Evolutionary conservation across 64 coral and sea anemone species (phyloP), one percentile per base, ranked within the genome.

Genomic region (Hydrozoanthus tunicans): DNA sequence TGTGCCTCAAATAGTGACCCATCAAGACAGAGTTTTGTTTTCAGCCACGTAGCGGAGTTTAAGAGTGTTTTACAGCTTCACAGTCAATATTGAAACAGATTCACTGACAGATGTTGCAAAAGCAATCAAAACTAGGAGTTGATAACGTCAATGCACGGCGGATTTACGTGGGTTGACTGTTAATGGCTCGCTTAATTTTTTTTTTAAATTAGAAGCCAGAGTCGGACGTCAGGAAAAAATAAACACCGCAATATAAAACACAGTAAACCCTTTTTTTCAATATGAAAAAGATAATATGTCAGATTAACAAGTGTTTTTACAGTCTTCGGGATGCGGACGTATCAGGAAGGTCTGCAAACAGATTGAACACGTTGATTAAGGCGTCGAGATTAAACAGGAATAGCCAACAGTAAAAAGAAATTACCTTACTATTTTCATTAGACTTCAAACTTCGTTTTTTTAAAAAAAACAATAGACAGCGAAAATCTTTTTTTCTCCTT

Each of bases 11-110:
- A 58, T 4, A 58, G 52, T 57, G 55, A n/a, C 77, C 17, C 9
- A 25, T 79, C 51, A 13, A 78, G 14, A 0, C 5, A 58, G 20
- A 79, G 7, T 56, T 9, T 56, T 9, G 77, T 17, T 9, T 56
- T 6, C 4, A 57, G 55, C 77, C 77, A 79, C 77, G 77, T 79
- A 79, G 27, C 51, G 10, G 74, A 26, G 51, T 15, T 79, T 7
- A 79, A 55, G 77, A 56, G 17, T 55, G 14, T 17, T 55, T 79
- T 15, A 43, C 32, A 43, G 77, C 77, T 79, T 79, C 15, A 15
- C 7, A 59, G 53, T 59, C 55, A 79, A 79, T 79, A 79, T 79
- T 79, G 53, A 79, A 59, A 79, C 77, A 79, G 77, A 79, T 59
- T 56, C 77, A 79, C 6, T 10, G 55, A 54, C 77, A 79, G 77